Conservation (phyloP, 2,888 invertebrate genomes). For the Spodoptera picta region DNA sequence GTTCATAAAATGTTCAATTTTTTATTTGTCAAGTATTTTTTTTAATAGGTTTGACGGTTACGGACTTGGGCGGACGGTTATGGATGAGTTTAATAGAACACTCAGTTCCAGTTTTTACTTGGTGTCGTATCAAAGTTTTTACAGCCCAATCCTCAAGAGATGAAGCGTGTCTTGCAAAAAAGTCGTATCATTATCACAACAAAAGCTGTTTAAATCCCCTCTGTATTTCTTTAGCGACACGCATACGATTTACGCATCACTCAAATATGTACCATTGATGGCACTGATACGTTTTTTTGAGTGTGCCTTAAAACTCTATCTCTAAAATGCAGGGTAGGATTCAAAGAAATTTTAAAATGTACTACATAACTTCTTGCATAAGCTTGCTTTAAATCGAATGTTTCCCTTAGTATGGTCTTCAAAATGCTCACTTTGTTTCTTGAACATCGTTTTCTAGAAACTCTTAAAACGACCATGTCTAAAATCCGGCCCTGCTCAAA, state of each 20-base stretch:
- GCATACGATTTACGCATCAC: constrained; percentile 34
- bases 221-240: constrained; percentile 34
- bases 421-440: too few species aligned
- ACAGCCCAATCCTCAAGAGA: constrained; percentile 5
- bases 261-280: constrained; percentile 21
- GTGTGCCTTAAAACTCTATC: constrained; percentile 20
- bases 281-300: constrained; percentile 19
- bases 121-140: background rate
- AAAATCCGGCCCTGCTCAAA: too few species aligned
- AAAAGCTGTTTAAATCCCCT: constrained; percentile 29
- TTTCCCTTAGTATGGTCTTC: too few species aligned
- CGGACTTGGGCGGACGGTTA: too few species aligned
- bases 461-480: too few species aligned
- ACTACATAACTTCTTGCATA: too few species aligned
- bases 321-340: constrained; percentile 1
- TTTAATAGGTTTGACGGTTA: background rate
- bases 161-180: constrained; percentile 11
- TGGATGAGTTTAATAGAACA: background rate
- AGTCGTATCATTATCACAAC: constrained; percentile 20
- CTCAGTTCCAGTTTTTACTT: background rate
- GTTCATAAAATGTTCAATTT: constrained; percentile 19
- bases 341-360: too few species aligned
- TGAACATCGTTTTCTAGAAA: too few species aligned
- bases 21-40: background rate
- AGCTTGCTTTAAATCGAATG: too few species aligned